Base-by-base conservation (phyloP, 2,888 invertebrate species). In the Drosophila siamana region DNA sequence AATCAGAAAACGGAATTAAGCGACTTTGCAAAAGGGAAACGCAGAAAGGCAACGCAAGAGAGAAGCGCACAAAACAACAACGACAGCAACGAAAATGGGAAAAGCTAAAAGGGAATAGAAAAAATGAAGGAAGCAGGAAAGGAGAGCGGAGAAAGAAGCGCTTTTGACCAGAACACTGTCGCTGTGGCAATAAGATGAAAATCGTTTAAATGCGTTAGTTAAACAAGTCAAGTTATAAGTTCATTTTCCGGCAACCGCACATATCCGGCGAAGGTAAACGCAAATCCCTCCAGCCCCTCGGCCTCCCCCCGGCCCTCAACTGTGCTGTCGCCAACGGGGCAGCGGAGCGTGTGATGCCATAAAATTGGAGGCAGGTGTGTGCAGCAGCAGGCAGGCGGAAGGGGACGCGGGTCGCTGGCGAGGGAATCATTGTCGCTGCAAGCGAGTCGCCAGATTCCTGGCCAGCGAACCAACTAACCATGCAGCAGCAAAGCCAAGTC, bases 181-280 rank as follows among this genome's bases (percentile, higher is more conserved):
- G 41, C 54, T 65, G 54, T 38, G 66, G 52, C 40, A 73, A 74
- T 76, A 74, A 64, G 68, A 79, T 70, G 78, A 86, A 82, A 84
- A 84, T 74, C 83, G 77, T 51, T 84, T 84, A 84, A 84, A 86
- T 86, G 84, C 86, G 83, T 86, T 84, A 84, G 86, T 84, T 84
- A 86, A 84, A 84, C 83, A 84, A 84, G 83, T 81, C 84, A 74
- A 84, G 83, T 86, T 86, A 84, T 84, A 84, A 83, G 83, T 84
- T 84, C 81, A 84, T 84, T 86, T 84, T 84, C 83, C 86, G 86
- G 79, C 81, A 84, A 78, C 81, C 84, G 83, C 79, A 86, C 84
- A 84, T 81, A 84, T 86, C 86, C 81, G 84, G 54, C 68, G 48
- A 72, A 81, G 74, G 82, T 72, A 74, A 79, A 72, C 74, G 82